phyloP scores from a whole-genome alignment of 2,113 vertebrate genomes.

The Acrocephalus arundinaceus region DNA sequence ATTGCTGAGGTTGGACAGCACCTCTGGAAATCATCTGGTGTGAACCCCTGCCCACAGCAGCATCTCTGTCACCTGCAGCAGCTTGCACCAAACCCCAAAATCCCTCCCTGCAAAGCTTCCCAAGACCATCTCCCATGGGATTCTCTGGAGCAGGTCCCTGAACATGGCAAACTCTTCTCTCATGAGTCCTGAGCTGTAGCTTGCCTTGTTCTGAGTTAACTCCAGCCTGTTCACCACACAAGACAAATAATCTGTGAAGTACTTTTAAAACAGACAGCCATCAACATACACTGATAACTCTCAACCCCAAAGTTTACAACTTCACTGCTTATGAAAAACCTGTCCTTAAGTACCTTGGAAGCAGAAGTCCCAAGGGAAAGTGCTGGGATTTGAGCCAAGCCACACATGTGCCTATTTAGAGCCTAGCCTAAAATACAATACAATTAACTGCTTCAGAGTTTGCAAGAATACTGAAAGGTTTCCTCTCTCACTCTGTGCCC shows the following conservation, averaged over 20 bases:
- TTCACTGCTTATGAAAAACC: background rate
- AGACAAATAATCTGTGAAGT: background rate
- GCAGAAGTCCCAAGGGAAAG: background rate
- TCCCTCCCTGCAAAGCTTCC: background rate
- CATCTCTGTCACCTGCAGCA: background rate
- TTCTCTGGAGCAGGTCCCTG: background rate
- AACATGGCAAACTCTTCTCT: background rate
- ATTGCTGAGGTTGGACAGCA: background rate
- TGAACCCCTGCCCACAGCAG: background rate
- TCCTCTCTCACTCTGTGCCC: background rate
- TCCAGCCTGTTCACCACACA: background rate
- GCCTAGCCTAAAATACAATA: background rate
- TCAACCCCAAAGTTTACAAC: background rate
- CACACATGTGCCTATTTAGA: background rate
- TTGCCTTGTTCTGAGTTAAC: background rate
- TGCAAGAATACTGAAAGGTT: background rate
- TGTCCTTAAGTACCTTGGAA: background rate
- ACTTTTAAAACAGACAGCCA: background rate
- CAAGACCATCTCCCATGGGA: background rate
- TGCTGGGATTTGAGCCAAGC: constrained; percentile 21
- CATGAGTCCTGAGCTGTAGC: background rate
- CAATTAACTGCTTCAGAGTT: background rate
- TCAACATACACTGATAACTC: background rate
- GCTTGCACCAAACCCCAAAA: background rate
- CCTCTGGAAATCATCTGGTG: background rate